Evolutionary conservation across 35 echinoderm and acorn worm genomes (phyloP).

Genomic region (Ophiothrix spiculata): DNA sequence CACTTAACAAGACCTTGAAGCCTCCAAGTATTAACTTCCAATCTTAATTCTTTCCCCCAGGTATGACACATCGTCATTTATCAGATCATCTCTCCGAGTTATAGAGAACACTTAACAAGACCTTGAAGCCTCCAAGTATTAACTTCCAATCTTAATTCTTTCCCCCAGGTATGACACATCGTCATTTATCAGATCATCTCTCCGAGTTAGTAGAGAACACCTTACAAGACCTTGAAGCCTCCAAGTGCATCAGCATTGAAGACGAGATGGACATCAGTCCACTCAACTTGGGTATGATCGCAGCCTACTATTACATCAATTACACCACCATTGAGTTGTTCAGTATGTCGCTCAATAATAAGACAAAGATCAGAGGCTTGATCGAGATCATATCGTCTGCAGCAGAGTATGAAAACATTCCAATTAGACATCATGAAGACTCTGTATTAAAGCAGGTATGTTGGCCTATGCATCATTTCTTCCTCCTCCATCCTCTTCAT

Average conservation of each 20-base stretch:
- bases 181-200: conserved; percentile 92
- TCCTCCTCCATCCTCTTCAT: no score
- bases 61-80: conserved; percentile 93
- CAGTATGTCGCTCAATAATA: conserved; percentile 96
- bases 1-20: conserved; percentile 91
- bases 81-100: conserved; percentile 97
- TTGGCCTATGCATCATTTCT: no score
- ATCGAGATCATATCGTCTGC: conserved; percentile 98
- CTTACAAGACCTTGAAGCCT: conserved; percentile 94
- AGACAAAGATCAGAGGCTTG: conserved; percentile 98
- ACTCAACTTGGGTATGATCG: conserved; percentile 97
- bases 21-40: no score
- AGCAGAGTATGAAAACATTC: conserved; percentile 97
- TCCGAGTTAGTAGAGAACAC: conserved; percentile 98
- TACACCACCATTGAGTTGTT: conserved; percentile 99
- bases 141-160: no score
- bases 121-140: conserved; percentile 98
- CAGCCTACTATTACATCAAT: conserved; percentile 99
- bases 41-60: conserved; percentile 37
- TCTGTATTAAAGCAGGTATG: conserved; percentile 89
- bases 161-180: conserved; percentile 81
- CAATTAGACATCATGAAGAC: conserved; percentile 97
- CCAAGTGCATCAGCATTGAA: conserved; percentile 98
- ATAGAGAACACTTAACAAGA: conserved; percentile 91
- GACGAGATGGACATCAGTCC: conserved; percentile 98